Evolutionary conservation across 2,113 vertebrate genomes (phyloP).

Genomic region (Xyrauchen texanus): DNA sequence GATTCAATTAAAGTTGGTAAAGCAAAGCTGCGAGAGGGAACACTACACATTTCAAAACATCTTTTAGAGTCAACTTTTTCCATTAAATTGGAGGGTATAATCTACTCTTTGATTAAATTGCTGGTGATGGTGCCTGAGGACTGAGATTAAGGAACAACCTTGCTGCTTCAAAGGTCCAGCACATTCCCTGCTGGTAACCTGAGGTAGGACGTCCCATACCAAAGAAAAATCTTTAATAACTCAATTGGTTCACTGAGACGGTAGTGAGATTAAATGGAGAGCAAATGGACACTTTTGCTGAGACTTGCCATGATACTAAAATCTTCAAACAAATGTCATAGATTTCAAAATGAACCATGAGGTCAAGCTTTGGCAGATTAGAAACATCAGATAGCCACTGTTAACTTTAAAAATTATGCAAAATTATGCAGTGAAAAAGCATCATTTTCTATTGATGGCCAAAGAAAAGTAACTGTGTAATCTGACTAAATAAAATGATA

Average conservation of each 20-base stretch:
- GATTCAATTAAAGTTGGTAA: slow-evolving; percentile 56
- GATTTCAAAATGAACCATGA: no score
- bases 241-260: background rate
- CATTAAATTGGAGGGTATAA: slow-evolving; percentile 17
- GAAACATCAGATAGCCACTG: no score
- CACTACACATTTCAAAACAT: background rate
- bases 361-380: no score
- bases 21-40: slow-evolving; percentile 41
- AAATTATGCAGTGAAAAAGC: no score
- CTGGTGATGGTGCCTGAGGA: background rate
- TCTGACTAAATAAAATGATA: no score
- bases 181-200: background rate
- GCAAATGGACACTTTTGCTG: background rate
- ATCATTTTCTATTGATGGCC: no score
- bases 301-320: background rate
- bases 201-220: no score
- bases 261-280: no score
- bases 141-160: background rate
- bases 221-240: no score
- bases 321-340: no score
- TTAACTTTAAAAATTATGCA: no score
- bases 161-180: background rate
- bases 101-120: slow-evolving; percentile 12
- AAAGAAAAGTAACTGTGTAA: no score
- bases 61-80: slow-evolving; percentile 34